Evolutionary conservation across 2,888 invertebrate genomes (phyloP).

Genomic region (Ryuthela nishihirai): DNA sequence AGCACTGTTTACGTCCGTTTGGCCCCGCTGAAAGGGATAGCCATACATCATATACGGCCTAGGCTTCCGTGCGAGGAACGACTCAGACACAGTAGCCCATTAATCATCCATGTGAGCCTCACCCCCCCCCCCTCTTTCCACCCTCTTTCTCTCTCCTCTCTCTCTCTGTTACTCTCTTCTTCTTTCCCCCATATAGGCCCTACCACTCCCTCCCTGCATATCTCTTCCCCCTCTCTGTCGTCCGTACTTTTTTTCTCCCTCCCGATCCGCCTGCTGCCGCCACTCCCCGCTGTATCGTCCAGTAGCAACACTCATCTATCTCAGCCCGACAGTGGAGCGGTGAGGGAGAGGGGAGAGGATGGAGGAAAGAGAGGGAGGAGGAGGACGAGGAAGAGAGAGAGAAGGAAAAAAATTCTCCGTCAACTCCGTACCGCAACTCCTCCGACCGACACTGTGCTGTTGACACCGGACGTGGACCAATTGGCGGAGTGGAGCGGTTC

Average conservation of each 20-base stretch:
- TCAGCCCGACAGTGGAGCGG: background rate
- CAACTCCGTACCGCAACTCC: background rate
- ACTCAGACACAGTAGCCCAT: conserved; percentile 30
- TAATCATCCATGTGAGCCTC: conserved; percentile 36
- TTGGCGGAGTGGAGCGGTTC: conserved; percentile 27
- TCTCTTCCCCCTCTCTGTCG: no score
- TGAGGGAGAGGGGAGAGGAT: no score
- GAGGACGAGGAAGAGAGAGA: background rate
- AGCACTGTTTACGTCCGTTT: conserved; percentile 35
- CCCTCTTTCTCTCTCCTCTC: conserved; percentile 24
- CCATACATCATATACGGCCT: conserved; percentile 33
- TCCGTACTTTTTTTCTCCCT: no score
- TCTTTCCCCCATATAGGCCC: conserved; percentile 4
- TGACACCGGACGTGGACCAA: conserved; percentile 31
- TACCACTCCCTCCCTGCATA: conserved; percentile 5
- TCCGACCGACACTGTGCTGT: conserved; percentile 23
- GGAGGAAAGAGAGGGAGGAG: no score
- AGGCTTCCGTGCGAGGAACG: conserved; percentile 29
- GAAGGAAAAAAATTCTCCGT: background rate
- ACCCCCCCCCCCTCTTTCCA: conserved; percentile 11
- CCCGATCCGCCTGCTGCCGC: no score
- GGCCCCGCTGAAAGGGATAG: conserved; percentile 30
- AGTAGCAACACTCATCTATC: background rate
- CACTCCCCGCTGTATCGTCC: no score
- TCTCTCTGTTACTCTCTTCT: conserved; percentile 13